A percentile compares a stretch with the other conserved stretches of the same genome.
Evolutionary conservation across 2,113 vertebrate genomes (phyloP).

Genomic region (Perognathus longimembris): DNA sequence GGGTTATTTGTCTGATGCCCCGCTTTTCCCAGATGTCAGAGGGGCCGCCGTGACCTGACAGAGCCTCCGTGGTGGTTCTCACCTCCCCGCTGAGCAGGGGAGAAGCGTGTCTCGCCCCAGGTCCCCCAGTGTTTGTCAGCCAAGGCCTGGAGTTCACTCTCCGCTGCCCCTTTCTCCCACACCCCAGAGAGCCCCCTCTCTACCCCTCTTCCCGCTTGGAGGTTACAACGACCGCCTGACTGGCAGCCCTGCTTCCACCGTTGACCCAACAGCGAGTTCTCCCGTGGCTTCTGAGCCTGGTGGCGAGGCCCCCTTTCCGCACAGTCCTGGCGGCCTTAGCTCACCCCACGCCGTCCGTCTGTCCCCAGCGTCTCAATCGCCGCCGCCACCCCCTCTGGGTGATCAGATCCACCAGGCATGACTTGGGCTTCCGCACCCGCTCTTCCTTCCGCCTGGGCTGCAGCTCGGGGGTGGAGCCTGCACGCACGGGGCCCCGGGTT

Average conservation of each 20-base stretch:
- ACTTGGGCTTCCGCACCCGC: not conserved
- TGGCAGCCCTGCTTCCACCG: not conserved
- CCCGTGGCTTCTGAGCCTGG: not conserved
- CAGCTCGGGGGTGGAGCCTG: not conserved
- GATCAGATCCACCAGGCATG: not conserved
- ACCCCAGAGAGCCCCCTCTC: not conserved
- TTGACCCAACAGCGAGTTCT: too few species aligned
- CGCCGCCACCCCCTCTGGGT: not conserved
- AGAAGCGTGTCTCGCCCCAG: not conserved
- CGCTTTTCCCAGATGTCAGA: not conserved
- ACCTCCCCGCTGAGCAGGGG: fast-evolving
- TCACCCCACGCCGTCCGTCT: not conserved
- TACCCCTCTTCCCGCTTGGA: too few species aligned
- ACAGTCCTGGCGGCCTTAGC: not conserved
- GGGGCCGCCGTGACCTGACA: not conserved
- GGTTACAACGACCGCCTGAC: not conserved
- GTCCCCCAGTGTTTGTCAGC: not conserved
- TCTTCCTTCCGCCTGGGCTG: not conserved
- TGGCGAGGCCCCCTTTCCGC: fast-evolving
- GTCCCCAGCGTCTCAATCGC: not conserved
- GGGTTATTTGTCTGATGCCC: too few species aligned
- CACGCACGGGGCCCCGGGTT: too few species aligned
- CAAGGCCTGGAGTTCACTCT: too few species aligned
- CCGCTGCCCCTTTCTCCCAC: not conserved
- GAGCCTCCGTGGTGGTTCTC: not conserved